Base-by-base conservation (phyloP, 2,113 vertebrate genomes). In the Symphodus melops region DNA sequence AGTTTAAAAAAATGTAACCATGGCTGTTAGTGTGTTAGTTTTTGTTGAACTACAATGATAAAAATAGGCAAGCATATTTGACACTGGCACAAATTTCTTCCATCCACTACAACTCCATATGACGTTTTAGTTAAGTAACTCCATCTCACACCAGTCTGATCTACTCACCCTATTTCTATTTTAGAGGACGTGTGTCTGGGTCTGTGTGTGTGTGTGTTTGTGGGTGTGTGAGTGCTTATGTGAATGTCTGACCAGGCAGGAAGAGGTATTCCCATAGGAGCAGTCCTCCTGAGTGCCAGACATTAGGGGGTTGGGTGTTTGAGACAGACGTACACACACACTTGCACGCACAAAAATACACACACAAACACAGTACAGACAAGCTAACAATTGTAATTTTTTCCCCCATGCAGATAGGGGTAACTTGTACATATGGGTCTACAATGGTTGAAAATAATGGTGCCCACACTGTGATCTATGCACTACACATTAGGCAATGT, bases 231-330 rank as follows among this genome's bases (percentile, higher is more conserved):
- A 61, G 75, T 60, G 57, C 59, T 71, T 58, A 56, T 62, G 64
- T 60, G 44, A 60, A 54, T 73, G 36, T 48, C 2, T 5, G 65
- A 68, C 60, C 53, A 83, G 81, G 79, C 89, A 88, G 88, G 86
- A 89, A 91, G 82, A 89, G 68, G 81, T 39, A 84, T 80, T 92
- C 82, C 79, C 84, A 83, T 42, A 86, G 87, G 89, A 88, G 49
- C 77, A 77, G 84, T 84, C 82, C 84, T 89, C 87, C 82, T 78
- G 86, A 89, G 84, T 41, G 44, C 85, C 89, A 92, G 90, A 92
- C 84, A 54, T 79, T 74, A 72, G 86, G 90, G 89, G 91, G 85
- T 79, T 86, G 85, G 85, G 86, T 51, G 73, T 81, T 54, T 42
- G 74, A 64, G 21, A 49, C 4, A 59, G 14, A 82, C 39, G 53